phyloP scores from a whole-genome alignment of 2,113 vertebrate species.

The Psilopsiagon aymara region DNA sequence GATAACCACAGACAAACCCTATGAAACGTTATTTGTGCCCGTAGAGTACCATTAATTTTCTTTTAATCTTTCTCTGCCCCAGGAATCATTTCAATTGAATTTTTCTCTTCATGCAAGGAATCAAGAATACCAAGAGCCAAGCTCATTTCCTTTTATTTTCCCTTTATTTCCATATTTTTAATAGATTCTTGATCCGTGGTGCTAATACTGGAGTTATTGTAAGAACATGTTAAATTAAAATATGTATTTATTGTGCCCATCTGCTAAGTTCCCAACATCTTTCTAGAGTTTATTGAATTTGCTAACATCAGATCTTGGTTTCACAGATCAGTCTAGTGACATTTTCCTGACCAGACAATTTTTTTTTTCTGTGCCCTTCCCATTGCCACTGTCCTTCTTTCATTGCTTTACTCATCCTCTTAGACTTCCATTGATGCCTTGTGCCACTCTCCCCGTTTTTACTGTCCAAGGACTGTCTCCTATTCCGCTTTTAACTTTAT shows the following conservation, averaged over 20 bases:
- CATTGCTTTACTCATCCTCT: neutral
- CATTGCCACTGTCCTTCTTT: neutral
- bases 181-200: conserved; percentile 16
- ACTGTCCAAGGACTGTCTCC: neutral
- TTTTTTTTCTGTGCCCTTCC: neutral
- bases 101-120: conserved; percentile 55
- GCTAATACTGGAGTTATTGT: conserved; percentile 6
- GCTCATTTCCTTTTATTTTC: conserved; percentile 47
- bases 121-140: neutral
- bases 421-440: neutral
- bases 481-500: neutral
- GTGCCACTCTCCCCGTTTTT: fast-evolving
- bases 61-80: conserved; percentile 73
- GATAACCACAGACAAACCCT: conserved; percentile 41
- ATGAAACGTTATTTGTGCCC: conserved; percentile 48
- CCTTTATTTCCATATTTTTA: conserved; percentile 47
- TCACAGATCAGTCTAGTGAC: neutral
- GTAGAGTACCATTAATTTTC: conserved; percentile 70
- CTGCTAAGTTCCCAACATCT: neutral
- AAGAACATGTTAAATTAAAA: conserved; percentile 22
- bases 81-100: conserved; percentile 70
- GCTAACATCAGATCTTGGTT: neutral
- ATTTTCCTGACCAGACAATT: neutral
- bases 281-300: neutral
- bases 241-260: neutral